Conservation (phyloP, 1,140 invertebrate genomes). For the Leptopilina boulardi region DNA sequence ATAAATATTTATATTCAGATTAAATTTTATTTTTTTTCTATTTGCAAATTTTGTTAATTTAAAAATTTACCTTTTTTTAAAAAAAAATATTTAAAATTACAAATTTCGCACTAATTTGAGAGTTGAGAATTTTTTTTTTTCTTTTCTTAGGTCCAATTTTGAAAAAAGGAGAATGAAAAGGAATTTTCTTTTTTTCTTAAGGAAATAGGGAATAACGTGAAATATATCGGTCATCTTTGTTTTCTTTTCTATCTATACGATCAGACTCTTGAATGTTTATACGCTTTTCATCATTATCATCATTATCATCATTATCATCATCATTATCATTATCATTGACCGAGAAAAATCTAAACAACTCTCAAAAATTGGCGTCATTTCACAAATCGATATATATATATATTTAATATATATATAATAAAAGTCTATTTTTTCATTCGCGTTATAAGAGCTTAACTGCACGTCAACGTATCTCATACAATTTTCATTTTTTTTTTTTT, state of each 20-base stretch:
- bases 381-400: conserved; percentile 72
- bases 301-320: too few species aligned
- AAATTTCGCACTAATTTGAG: too few species aligned
- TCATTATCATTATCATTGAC: conserved; percentile 6
- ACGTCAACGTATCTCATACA: conserved; percentile 68
- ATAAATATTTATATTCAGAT: too few species aligned
- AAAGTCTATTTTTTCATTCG: conserved; percentile 61
- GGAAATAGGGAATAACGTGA: conserved; percentile 62
- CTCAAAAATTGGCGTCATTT: conserved; percentile 71
- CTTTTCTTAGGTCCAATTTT: conserved; percentile 33
- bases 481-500: conserved; percentile 40
- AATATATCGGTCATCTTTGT: conserved; percentile 67
- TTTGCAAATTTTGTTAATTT: too few species aligned
- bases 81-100: too few species aligned
- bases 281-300: conserved; percentile 35
- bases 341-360: conserved; percentile 65
- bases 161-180: background rate
- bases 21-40: too few species aligned
- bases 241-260: conserved; percentile 63
- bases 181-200: too few species aligned
- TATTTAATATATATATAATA: too few species aligned
- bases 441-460: conserved; percentile 69
- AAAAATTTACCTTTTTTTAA: too few species aligned
- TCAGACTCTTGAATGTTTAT: conserved; percentile 62
- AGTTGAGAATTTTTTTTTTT: too few species aligned